Conservation (phyloP, 2,797 vertebrate species). For the Argya squamiceps region DNA sequence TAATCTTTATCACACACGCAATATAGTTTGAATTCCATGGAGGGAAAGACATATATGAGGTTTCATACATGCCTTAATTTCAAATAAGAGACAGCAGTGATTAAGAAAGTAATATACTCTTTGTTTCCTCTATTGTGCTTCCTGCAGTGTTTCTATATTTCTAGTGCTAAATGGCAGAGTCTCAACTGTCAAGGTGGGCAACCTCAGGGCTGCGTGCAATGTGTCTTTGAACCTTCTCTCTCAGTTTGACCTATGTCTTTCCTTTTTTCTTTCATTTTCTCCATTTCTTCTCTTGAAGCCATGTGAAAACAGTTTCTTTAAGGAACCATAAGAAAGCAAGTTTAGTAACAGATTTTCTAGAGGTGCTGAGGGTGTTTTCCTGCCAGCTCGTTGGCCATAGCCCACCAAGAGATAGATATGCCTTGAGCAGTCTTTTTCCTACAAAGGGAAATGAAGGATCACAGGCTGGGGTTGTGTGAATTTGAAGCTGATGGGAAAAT, state of each 20-base stretch:
- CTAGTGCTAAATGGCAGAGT: neutral
- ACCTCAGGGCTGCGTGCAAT: neutral
- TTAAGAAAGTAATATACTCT: neutral
- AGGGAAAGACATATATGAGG: neutral
- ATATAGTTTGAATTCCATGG: conserved; percentile 13
- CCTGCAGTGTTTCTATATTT: neutral
- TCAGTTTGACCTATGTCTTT: neutral
- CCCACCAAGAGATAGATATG: neutral
- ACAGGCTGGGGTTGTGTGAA: neutral
- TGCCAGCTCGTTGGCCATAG: neutral
- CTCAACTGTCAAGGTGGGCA: neutral
- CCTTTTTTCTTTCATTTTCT: neutral
- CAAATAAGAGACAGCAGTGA: neutral
- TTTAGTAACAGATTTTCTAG: neutral
- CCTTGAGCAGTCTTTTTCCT: neutral
- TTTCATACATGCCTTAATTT: conserved; percentile 38
- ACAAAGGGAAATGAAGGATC: neutral
- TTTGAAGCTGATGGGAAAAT: neutral
- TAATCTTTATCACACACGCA: conserved; percentile 12
- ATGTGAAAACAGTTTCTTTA: neutral
- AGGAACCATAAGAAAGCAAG: neutral
- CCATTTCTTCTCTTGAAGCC: neutral
- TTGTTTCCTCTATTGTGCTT: neutral
- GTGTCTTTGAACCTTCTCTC: neutral
- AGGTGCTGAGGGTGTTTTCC: neutral